Evolutionary conservation across 2,888 invertebrate genomes (phyloP).

Genomic region (Mellilla xanthometata): DNA sequence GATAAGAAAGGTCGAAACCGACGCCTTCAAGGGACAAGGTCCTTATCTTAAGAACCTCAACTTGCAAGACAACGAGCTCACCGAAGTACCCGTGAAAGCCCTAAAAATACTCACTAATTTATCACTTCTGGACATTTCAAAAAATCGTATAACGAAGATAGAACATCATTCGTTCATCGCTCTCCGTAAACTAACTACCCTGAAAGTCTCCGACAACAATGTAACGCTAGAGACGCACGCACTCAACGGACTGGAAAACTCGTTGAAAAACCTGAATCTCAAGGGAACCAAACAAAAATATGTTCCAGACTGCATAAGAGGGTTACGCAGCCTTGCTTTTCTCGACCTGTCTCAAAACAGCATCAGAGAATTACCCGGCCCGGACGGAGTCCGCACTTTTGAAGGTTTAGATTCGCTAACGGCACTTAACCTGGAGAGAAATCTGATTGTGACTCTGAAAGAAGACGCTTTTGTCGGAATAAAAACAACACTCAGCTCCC

Average conservation of each 20-base stretch:
- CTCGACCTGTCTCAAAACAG: slow-evolving; percentile 95
- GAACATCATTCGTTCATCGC: slow-evolving; percentile 90
- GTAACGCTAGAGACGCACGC: slow-evolving; percentile 87
- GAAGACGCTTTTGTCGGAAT: slow-evolving; percentile 91
- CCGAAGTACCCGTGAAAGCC: slow-evolving; percentile 89
- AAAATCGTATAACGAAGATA: slow-evolving; percentile 88
- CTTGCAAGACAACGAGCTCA: slow-evolving; percentile 91
- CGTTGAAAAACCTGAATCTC: slow-evolving; percentile 93
- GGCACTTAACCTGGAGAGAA: slow-evolving; percentile 93
- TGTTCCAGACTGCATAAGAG: slow-evolving; percentile 90
- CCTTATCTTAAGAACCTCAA: slow-evolving; percentile 91
- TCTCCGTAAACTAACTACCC: slow-evolving; percentile 87
- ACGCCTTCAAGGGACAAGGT: slow-evolving; percentile 93
- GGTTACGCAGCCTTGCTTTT: slow-evolving; percentile 91
- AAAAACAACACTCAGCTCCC: slow-evolving; percentile 91
- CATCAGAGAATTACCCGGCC: slow-evolving; percentile 90
- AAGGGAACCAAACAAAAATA: slow-evolving; percentile 92
- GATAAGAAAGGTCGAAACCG: slow-evolving; percentile 86
- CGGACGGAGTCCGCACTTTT: slow-evolving; percentile 85
- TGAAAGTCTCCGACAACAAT: slow-evolving; percentile 94
- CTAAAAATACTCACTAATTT: slow-evolving; percentile 86
- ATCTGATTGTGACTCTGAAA: slow-evolving; percentile 90
- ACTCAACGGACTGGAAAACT: slow-evolving; percentile 90
- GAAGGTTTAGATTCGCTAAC: slow-evolving; percentile 91
- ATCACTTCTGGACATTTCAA: slow-evolving; percentile 91